Evolutionary conservation across 2,113 vertebrate genomes (phyloP).

Genomic region (Otis tarda): DNA sequence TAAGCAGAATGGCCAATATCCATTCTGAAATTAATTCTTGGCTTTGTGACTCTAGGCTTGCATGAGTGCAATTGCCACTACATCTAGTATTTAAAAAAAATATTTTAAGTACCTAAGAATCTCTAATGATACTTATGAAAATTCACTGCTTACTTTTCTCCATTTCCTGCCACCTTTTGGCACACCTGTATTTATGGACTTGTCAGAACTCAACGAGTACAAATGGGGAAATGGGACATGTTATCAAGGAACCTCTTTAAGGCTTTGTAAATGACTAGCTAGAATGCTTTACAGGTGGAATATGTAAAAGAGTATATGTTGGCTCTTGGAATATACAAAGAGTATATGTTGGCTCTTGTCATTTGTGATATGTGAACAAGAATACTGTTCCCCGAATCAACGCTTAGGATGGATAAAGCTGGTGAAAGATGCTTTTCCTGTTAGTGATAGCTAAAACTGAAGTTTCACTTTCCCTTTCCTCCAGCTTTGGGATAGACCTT

Average conservation of each 20-base stretch:
- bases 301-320: not conserved
- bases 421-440: not conserved
- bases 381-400: not conserved
- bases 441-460: not conserved
- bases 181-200: not conserved
- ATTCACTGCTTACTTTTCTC: not conserved
- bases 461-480: not conserved
- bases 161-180: not conserved
- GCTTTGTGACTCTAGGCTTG: not conserved
- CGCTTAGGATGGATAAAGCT: not conserved
- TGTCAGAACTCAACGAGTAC: not conserved
- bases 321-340: not conserved
- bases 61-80: not conserved
- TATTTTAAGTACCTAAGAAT: not conserved
- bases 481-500: not conserved
- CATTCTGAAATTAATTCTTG: not conserved
- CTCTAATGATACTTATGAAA: not conserved
- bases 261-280: not conserved
- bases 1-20: not conserved
- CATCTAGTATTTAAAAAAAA: not conserved
- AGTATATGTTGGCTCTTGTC: not conserved
- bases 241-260: not conserved
- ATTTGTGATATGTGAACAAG: not conserved
- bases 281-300: not conserved
- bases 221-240: not conserved